Conservation (phyloP, 1,140 invertebrate species). For the Platyura marginata region DNA sequence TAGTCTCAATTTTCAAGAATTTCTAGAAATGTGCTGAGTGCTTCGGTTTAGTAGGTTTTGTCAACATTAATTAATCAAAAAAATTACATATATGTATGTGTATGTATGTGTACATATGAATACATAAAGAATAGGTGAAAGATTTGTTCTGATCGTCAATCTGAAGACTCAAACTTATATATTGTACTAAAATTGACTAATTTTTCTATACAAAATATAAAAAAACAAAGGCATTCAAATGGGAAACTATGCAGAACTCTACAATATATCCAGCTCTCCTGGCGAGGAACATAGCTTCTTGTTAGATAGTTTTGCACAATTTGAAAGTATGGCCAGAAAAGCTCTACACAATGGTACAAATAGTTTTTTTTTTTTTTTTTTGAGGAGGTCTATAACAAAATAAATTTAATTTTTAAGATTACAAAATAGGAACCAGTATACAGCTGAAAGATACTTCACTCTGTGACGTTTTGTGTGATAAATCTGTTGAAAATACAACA, state of each 20-base stretch:
- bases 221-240: conserved; percentile 34
- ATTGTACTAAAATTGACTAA: no score
- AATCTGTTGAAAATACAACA: conserved; percentile 6
- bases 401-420: conserved; percentile 35
- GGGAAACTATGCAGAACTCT: conserved; percentile 44
- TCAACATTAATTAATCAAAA: no score
- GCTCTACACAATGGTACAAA: conserved; percentile 45
- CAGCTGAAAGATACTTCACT: conserved; percentile 25
- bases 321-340: conserved; percentile 45
- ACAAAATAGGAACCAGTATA: conserved; percentile 37
- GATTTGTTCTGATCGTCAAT: no score
- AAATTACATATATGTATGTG: no score
- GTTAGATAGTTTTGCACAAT: conserved; percentile 49
- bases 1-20: no score
- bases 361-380: conserved; percentile 1
- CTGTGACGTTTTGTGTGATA: conserved; percentile 35
- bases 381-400: not conserved
- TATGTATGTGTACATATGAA: no score
- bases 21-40: no score
- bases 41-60: no score
- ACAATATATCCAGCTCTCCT: conserved; percentile 44
- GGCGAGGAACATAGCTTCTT: conserved; percentile 45
- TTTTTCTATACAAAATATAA: not conserved
- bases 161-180: no score
- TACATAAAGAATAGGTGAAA: no score